Conservation (phyloP, 1,140 invertebrate species). For the Scaptomyza montana region DNA sequence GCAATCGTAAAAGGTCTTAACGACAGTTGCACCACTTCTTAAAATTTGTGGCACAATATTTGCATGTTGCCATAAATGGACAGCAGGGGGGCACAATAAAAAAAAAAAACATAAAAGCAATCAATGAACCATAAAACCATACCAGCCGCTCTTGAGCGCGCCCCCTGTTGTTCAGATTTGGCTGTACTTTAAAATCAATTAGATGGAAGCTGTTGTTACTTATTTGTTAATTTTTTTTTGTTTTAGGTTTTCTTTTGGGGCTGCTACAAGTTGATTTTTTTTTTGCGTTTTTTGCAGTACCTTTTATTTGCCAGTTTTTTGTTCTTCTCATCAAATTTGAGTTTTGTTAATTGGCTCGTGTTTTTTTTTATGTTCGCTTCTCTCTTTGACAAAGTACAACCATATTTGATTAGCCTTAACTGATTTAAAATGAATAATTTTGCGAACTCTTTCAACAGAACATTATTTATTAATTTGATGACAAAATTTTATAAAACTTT, state of each 20-base stretch:
- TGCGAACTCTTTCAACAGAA: too few relatives aligned
- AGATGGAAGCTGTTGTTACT: conserved; percentile 45
- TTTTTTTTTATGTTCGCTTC: neutral
- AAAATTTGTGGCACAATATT: conserved; percentile 47
- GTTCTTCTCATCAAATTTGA: conserved; percentile 56
- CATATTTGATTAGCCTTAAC: conserved; percentile 54
- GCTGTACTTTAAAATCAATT: conserved; percentile 64
- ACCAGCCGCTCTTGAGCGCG: conserved; percentile 24
- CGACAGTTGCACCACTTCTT: conserved; percentile 63
- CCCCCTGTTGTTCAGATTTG: conserved; percentile 36
- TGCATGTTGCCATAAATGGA: conserved; percentile 57
- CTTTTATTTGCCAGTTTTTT: conserved; percentile 18
- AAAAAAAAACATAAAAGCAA: conserved; percentile 1
- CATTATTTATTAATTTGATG: neutral
- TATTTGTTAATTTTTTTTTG: conserved; percentile 39
- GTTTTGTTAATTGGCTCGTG: conserved; percentile 49
- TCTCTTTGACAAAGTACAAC: conserved; percentile 23
- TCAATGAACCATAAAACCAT: conserved; percentile 25
- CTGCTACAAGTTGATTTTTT: neutral
- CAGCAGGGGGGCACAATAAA: conserved; percentile 5
- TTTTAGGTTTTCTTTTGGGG: conserved; percentile 13
- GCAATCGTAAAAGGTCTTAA: conserved; percentile 49
- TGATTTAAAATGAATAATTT: conserved; percentile 43
- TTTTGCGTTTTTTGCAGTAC: neutral
- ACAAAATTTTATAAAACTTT: neutral